A percentile compares a stretch with the other conserved stretches of the same genome.
These are phyloP conservation scores for Parnassius mnemosyne DNA, from an alignment of 2,888 invertebrate species.

Conservation along the genomic window DNA sequence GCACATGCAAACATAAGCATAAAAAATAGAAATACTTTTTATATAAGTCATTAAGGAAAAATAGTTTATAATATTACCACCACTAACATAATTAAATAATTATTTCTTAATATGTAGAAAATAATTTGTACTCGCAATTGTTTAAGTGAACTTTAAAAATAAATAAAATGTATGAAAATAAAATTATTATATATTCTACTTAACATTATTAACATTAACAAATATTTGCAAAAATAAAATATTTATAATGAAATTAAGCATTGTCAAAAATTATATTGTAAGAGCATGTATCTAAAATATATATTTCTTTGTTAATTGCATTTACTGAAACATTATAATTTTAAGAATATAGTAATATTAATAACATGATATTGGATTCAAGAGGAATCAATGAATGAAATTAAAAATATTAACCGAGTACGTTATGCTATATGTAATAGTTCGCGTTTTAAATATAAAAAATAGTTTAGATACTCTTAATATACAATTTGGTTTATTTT, in stretches of 20 bases:
- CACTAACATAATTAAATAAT: no score
- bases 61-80: no score
- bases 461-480: neutral
- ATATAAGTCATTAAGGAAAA: neutral
- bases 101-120: neutral
- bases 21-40: neutral
- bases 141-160: neutral
- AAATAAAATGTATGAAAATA: slow-evolving; percentile 1
- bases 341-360: neutral
- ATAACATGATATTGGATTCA: neutral
- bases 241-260: slow-evolving; percentile 2
- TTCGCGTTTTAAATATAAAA: neutral
- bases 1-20: slow-evolving; percentile 9
- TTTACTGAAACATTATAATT: neutral
- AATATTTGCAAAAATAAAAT: neutral
- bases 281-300: no score
- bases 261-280: neutral
- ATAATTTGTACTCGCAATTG: slow-evolving; percentile 18
- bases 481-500: neutral
- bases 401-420: slow-evolving; percentile 28
- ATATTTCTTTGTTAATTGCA: neutral
- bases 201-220: neutral
- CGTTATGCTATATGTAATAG: neutral
- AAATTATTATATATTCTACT: neutral
- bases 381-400: slow-evolving; percentile 28